Evolutionary conservation across 2,888 invertebrate genomes (phyloP), one percentile per base, ranked within the genome.

Genomic region (Caenorhabditis sp.): DNA sequence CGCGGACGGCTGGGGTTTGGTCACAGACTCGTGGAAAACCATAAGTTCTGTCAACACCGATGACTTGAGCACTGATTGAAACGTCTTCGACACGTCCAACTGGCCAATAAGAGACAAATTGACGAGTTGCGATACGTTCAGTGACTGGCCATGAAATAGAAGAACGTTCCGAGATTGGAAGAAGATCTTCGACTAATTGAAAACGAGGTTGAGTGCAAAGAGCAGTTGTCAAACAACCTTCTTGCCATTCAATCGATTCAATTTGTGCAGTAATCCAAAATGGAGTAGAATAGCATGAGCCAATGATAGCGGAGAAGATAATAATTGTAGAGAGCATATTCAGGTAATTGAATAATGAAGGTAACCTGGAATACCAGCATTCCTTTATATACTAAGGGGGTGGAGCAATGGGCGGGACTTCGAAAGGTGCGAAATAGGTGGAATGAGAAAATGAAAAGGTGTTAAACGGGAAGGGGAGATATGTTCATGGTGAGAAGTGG

Each of bases 11-110:
- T 17, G 80, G 76, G 1, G 84, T 80, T 56, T 84, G 80, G 57
- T 85, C 85, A 70, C 85, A 85, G 25, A 81, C 78, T 36, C 85
- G 71, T 14, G 85, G 82, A 68, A 85, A 85, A 17, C 82, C 82
- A 62, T 84, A 85, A 8, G 83, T 81, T 17, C 82, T 81, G 60
- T 85, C 85, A 54, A 76, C 78, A 49, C 85, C 85, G 25, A 80
- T 77, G 52, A 84, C 82, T 60, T 81, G 78, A 23, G 82, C 82
- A 0, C 77, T 73, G 10, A 84, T 57, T 10, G 72, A 65, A 3
- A 84, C 72, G 43, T 81, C 80, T 61, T 84, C 79, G 5, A 70
- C 63, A 23, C 67, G 63, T 36, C 78, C 78, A 1, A 62, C 54
- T 1, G 74, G 72, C 76, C 76, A 79, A 58, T 58, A 70, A 14